Evolutionary conservation across 2,797 vertebrate genomes (phyloP).

Genomic region (Paguma larvata): DNA sequence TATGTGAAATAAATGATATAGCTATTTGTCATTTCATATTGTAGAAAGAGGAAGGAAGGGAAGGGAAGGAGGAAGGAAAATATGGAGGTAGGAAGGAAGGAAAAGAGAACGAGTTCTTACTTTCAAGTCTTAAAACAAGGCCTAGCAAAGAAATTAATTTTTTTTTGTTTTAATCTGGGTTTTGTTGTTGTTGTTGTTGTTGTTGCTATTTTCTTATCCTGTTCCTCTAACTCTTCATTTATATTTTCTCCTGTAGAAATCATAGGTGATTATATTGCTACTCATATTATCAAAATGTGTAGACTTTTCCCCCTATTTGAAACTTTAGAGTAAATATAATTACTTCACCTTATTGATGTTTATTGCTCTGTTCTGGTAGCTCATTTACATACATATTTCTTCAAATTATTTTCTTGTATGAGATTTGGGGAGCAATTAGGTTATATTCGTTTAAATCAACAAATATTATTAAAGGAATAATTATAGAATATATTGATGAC

Average conservation of each 20-base stretch:
- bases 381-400: constrained; percentile 65
- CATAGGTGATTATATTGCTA: constrained; percentile 7
- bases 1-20: neutral
- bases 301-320: neutral
- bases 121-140: constrained; percentile 41
- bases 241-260: constrained; percentile 6
- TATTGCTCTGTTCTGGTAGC: constrained; percentile 49
- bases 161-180: neutral
- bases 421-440: constrained; percentile 65
- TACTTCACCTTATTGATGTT: constrained; percentile 66
- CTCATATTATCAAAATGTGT: constrained; percentile 39
- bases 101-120: neutral
- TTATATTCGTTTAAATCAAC: constrained; percentile 52
- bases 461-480: constrained; percentile 63
- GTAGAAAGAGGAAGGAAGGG: neutral
- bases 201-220: constrained; percentile 34
- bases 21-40: neutral
- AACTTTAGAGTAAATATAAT: constrained; percentile 76
- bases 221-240: neutral
- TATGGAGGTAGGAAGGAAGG: neutral
- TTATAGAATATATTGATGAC: constrained; percentile 13
- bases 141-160: neutral
- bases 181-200: neutral
- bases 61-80: neutral
- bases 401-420: constrained; percentile 66